A percentile compares a stretch with the other conserved stretches of the same genome.
Conservation (phyloP, 2,888 invertebrate species). For the Nomada lathburiana region DNA sequence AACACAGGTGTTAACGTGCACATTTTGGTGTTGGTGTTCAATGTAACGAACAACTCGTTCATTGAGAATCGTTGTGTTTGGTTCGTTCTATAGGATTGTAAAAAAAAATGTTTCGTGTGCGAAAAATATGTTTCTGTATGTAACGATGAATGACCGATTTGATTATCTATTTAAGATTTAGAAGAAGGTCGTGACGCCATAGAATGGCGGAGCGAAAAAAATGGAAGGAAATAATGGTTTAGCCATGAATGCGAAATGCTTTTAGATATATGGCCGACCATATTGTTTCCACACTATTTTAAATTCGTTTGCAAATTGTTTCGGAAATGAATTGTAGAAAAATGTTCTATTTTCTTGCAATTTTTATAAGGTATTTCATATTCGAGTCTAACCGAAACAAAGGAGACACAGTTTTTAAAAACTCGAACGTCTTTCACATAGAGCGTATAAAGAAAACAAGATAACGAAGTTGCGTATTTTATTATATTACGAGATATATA, state of each 20-base stretch:
- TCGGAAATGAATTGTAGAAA: constrained; percentile 69
- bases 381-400: constrained; percentile 56
- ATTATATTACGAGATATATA: constrained; percentile 59
- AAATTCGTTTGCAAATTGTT: constrained; percentile 65
- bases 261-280: constrained; percentile 24
- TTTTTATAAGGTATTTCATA: constrained; percentile 74
- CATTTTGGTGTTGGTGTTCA: constrained; percentile 57
- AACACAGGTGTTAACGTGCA: constrained; percentile 46
- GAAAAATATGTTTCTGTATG: background rate
- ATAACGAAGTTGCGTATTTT: constrained; percentile 61
- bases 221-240: constrained; percentile 34
- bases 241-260: constrained; percentile 49
- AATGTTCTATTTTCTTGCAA: constrained; percentile 79
- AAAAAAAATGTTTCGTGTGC: background rate
- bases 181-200: background rate
- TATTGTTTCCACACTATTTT: constrained; percentile 47
- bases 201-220: background rate
- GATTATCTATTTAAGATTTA: constrained; percentile 14
- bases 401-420: constrained; percentile 19
- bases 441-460: constrained; percentile 41
- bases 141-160: constrained; percentile 3
- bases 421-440: constrained; percentile 50
- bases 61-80: constrained; percentile 30
- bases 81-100: constrained; percentile 7
- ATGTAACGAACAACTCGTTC: constrained; percentile 52